Percentiles rank a stretch among this genome's conserved stretches.
phyloP scores from a whole-genome alignment of 2,888 invertebrate species.

The Callimorpha dominula region DNA sequence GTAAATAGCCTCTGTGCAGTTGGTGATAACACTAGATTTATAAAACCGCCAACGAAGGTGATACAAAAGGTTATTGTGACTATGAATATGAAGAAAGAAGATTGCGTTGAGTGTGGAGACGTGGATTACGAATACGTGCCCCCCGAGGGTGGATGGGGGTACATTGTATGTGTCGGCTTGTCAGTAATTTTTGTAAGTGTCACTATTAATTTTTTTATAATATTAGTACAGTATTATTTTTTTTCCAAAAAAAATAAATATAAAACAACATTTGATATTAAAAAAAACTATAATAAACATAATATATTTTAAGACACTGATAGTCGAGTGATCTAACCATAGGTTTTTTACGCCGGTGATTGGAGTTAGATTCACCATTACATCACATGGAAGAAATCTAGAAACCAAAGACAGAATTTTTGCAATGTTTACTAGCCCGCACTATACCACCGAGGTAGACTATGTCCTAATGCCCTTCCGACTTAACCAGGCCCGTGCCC shows the following conservation, averaged over 20 bases:
- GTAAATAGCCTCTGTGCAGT: constrained; percentile 66
- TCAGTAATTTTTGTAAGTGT: constrained; percentile 89
- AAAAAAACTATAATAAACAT: too few relatives aligned
- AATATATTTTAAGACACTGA: too few relatives aligned
- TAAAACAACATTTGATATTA: not conserved
- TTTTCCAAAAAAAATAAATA: not conserved
- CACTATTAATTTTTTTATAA: constrained; percentile 10
- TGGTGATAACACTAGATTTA: constrained; percentile 69
- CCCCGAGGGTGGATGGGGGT: constrained; percentile 92
- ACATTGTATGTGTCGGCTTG: constrained; percentile 88
- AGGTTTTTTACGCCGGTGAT: too few relatives aligned
- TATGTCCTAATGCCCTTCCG: not conserved
- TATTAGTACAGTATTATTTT: not conserved
- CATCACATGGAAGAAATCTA: too few relatives aligned
- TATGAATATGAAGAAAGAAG: constrained; percentile 68
- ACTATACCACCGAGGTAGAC: not conserved
- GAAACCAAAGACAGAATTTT: not conserved
- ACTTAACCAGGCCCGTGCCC: not conserved
- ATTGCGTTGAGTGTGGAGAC: constrained; percentile 63
- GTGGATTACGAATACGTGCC: constrained; percentile 79
- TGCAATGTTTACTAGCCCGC: not conserved
- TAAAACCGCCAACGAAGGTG: constrained; percentile 68
- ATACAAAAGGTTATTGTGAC: constrained; percentile 44
- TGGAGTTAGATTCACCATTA: too few relatives aligned
- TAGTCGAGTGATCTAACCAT: too few relatives aligned